Evolutionary conservation across 2,797 vertebrate species (phyloP).

Genomic region (Hephaestus fuliginosus): DNA sequence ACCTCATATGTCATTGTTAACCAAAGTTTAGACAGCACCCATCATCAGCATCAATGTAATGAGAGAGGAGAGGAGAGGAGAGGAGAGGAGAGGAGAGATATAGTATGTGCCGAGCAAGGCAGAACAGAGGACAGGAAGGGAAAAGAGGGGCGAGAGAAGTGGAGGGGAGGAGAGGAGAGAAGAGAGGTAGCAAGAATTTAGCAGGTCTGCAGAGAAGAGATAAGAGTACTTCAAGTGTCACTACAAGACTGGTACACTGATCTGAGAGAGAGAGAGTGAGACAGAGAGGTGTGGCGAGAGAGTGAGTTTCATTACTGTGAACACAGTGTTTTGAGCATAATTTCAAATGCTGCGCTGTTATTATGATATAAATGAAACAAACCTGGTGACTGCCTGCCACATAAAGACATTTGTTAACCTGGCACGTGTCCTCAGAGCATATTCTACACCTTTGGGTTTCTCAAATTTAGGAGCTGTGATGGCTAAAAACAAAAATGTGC

Average conservation of each 20-base stretch:
- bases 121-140: constrained; percentile 23
- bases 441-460: neutral
- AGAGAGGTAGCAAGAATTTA: constrained; percentile 65
- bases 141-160: constrained; percentile 21
- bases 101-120: constrained; percentile 41
- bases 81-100: constrained; percentile 24
- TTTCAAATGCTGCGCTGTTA: constrained; percentile 49
- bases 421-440: neutral
- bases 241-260: constrained; percentile 83
- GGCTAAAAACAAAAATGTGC: constrained; percentile 13
- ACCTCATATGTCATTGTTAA: constrained; percentile 48
- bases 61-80: constrained; percentile 22
- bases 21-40: constrained; percentile 58
- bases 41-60: constrained; percentile 58
- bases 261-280: constrained; percentile 67
- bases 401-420: constrained; percentile 14
- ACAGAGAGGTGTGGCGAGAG: constrained; percentile 43
- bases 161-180: constrained; percentile 39
- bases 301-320: constrained; percentile 60
- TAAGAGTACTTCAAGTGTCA: constrained; percentile 84
- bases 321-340: constrained; percentile 54
- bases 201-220: constrained; percentile 82
- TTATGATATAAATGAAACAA: constrained; percentile 47
- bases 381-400: constrained; percentile 20
- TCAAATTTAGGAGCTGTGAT: neutral